Evolutionary conservation across 1,140 invertebrate species (phyloP).

Genomic region (Ptiloglossa arizonensis): DNA sequence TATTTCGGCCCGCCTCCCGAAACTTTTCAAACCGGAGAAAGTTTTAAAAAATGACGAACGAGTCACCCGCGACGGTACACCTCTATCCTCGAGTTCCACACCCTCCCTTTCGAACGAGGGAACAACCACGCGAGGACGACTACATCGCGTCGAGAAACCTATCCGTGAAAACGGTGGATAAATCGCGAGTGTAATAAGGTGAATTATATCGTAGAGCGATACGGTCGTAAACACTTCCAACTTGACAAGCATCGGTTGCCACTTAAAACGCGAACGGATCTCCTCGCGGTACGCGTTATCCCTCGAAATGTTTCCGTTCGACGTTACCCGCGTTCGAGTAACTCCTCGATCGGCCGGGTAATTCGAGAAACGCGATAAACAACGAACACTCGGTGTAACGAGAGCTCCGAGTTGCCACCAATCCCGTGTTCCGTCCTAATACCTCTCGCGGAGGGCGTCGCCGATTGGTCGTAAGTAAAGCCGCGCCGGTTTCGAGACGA

Average conservation of each 20-base stretch:
- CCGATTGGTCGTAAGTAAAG: not conserved
- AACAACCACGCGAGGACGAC: too few relatives aligned
- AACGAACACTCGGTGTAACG: not conserved
- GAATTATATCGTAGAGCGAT: not conserved
- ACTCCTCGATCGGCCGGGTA: not conserved
- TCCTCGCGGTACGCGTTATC: not conserved
- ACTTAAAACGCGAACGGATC: not conserved
- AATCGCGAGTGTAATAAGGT: not conserved
- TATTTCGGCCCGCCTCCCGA: too few relatives aligned
- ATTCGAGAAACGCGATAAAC: constrained; percentile 8
- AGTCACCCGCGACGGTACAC: too few relatives aligned
- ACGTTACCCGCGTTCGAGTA: not conserved
- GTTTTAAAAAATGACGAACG: too few relatives aligned
- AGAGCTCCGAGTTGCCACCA: not conserved
- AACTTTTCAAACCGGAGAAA: too few relatives aligned
- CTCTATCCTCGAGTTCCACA: too few relatives aligned
- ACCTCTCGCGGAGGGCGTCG: not conserved
- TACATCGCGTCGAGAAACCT: not conserved
- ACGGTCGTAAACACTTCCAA: not conserved
- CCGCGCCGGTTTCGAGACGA: not conserved
- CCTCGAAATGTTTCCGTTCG: not conserved
- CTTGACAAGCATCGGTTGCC: not conserved
- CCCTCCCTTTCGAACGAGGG: too few relatives aligned
- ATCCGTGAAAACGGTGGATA: not conserved
- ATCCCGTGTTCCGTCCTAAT: constrained; percentile 2